Conservation (phyloP, 2,888 invertebrate genomes). For the Seira musarum region DNA sequence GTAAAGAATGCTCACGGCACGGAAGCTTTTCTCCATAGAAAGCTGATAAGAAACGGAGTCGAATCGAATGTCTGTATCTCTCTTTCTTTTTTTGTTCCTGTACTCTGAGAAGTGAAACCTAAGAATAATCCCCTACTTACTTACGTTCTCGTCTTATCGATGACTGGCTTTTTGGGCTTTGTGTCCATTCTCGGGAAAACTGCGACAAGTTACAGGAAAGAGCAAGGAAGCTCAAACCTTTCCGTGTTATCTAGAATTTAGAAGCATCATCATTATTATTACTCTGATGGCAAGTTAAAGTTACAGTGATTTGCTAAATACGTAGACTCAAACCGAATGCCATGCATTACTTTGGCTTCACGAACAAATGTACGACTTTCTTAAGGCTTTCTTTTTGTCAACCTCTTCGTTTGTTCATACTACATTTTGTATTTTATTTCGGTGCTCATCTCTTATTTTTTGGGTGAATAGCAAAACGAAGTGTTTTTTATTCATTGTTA, state of each 20-base stretch:
- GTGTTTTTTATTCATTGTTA: too few species aligned
- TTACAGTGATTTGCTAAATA: too few species aligned
- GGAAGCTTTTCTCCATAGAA: conserved; percentile 11
- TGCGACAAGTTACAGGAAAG: neutral
- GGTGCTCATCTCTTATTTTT: too few species aligned
- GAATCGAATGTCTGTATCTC: conserved; percentile 24
- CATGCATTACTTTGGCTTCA: too few species aligned
- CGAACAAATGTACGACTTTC: too few species aligned
- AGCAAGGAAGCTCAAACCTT: conserved; percentile 33
- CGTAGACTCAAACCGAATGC: too few species aligned
- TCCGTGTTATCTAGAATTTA: neutral
- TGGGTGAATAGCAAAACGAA: too few species aligned
- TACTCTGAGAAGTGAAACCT: conserved; percentile 42
- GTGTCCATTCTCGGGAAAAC: conserved; percentile 10
- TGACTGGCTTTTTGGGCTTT: conserved; percentile 29
- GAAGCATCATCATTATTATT: neutral
- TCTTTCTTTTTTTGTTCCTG: too few species aligned
- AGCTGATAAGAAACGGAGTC: neutral
- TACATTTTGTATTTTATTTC: too few species aligned
- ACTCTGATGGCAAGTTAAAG: conserved; percentile 38
- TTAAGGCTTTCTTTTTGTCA: too few species aligned
- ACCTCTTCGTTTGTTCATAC: too few species aligned
- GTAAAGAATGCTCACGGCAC: too few species aligned
- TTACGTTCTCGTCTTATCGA: conserved; percentile 48
- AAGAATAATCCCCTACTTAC: conserved; percentile 50